Evolutionary conservation across 2,797 vertebrate genomes (phyloP).

Genomic region (Peromyscus melanophrys): DNA sequence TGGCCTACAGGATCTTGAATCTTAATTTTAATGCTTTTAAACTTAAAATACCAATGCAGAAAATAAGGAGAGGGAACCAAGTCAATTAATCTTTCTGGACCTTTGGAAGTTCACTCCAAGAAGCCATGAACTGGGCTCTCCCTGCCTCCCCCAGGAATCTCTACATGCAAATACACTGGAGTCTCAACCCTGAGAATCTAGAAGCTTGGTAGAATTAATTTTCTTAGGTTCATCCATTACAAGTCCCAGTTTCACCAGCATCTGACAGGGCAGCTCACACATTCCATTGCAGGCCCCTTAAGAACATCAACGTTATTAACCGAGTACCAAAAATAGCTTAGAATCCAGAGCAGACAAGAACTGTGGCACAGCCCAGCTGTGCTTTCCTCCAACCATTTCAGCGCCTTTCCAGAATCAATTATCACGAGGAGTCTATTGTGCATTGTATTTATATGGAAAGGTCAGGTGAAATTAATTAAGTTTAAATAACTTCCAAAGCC

Average conservation of each 20-base stretch:
- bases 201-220: slow-evolving; percentile 32
- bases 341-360: slow-evolving; percentile 78
- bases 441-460: slow-evolving; percentile 57
- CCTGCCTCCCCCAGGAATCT: neutral
- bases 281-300: slow-evolving; percentile 61
- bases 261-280: slow-evolving; percentile 16
- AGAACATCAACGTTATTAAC: slow-evolving; percentile 83
- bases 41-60: slow-evolving; percentile 5
- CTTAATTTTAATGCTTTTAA: neutral
- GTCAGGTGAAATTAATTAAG: slow-evolving; percentile 82
- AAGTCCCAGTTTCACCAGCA: slow-evolving; percentile 67
- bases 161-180: neutral
- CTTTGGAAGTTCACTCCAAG: neutral
- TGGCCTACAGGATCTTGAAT: neutral
- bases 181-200: neutral
- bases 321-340: slow-evolving; percentile 80
- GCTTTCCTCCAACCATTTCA: slow-evolving; percentile 69
- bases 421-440: slow-evolving; percentile 67
- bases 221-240: slow-evolving; percentile 43
- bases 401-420: slow-evolving; percentile 75
- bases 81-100: neutral
- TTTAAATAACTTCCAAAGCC: slow-evolving; percentile 74
- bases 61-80: neutral
- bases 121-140: neutral
- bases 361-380: slow-evolving; percentile 65